These are phyloP conservation scores for Moxostoma hubbsi DNA, from an alignment of 2,797 vertebrate species.

Conservation along the genomic window DNA sequence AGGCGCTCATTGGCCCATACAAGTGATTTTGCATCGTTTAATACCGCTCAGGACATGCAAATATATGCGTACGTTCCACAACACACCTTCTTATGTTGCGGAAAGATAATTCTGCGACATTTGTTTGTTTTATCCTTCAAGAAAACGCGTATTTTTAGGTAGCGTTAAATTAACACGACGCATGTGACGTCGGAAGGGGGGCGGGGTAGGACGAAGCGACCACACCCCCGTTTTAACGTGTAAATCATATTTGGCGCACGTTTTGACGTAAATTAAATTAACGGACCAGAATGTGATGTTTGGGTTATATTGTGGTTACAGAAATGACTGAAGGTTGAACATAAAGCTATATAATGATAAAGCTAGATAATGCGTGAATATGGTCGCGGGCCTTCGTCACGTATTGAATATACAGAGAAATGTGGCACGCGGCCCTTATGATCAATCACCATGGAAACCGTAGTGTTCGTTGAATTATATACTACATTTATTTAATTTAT, in stretches of 20 bases:
- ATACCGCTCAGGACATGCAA: neutral
- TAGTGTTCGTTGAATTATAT: neutral
- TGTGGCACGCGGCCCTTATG: neutral
- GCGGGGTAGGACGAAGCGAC: no score
- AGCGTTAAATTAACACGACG: no score
- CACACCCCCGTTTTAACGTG: no score
- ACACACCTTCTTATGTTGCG: neutral
- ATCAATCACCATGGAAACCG: neutral
- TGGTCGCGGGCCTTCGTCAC: no score
- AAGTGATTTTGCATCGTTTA: conserved; percentile 54
- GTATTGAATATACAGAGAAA: no score
- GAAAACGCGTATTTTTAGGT: no score
- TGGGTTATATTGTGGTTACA: neutral
- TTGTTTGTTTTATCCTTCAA: no score
- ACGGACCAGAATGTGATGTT: neutral
- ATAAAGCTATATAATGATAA: neutral
- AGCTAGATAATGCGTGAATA: neutral
- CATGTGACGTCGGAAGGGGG: no score
- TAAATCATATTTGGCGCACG: neutral
- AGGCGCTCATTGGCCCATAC: conserved; percentile 68
- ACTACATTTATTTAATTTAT: neutral
- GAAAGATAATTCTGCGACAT: conserved; percentile 36
- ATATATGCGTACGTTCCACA: conserved; percentile 2
- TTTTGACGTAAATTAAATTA: neutral
- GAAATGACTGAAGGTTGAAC: neutral